Evolutionary conservation across 1,140 invertebrate genomes (phyloP), one percentile per base, ranked within the genome.

Genomic region (Bombus waltoni): DNA sequence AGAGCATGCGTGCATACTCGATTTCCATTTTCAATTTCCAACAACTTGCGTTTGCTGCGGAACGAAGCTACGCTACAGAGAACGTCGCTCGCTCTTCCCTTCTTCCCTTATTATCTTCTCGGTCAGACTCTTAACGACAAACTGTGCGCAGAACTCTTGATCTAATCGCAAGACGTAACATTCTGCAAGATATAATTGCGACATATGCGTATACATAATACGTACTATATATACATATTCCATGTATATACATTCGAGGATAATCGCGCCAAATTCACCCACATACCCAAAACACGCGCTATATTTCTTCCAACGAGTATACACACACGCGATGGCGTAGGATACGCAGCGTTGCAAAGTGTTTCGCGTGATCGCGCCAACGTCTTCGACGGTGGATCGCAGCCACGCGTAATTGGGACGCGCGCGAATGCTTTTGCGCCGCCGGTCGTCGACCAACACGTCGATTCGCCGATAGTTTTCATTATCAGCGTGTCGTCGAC

Each of bases 391-490:
- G 9, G 35, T 9, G 32, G 4, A 76, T 44, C 68, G 40, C n/a
- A 73, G 42, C 40, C 40, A 73, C 8, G 40, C 44, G 9, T 18
- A 32, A 62, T 62, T 9, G 35, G 40, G 59, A 13, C 42, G 15
- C 44, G 28, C 35, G 35, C 32, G 66, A 81, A 25, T 59, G n/a
- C 72, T 35, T 38, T 25, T 35, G 32, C n/a, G 42, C n/a, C 44
- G 15, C 6, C 62, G 1, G 44, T 9, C n/a, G 28, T 59, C 25
- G n/a, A 38, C 32, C 10, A 42, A 57, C 6, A 28, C 35, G 73
- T 53, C 42, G 32, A 53, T 32, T 66, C 81, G 42, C 25, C 35
- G 25, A 73, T 44, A 66, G 71, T 68, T 83, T 84, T 70, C 44
- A 59, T 83, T 71, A 84, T 62, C 66, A 71, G 6, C 18, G 47